Base-by-base conservation (phyloP, 2,888 invertebrate genomes). In the Phorcus lineatus region DNA sequence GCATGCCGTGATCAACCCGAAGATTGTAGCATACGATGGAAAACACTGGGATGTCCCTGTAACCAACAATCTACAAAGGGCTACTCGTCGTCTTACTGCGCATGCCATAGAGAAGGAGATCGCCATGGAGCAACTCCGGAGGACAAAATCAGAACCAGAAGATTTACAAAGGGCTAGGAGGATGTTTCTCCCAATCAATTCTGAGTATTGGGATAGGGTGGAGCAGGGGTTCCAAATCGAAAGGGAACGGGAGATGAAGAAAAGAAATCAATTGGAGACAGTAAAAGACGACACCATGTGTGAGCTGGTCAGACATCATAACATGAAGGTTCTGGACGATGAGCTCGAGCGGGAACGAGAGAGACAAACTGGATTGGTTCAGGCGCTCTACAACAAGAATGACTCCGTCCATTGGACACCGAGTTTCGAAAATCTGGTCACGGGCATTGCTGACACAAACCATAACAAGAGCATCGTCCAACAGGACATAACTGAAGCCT, bases 21-120 rank as follows among this genome's bases (percentile, higher is more conserved):
- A 47, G 53, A 40, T 24, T 17, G 55, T n/a, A 3, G 70, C 52
- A 13, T 83, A 83, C 40, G 52, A 55, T 2, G 83, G 83, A 0
- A 78, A 74, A 22, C 81, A 83, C 28, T 83, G 83, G 83, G 80
- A 83, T 47, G 70, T 82, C n/a, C 22, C 74, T 4, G 54, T n/a
- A 0, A 53, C 54, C 13, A 24, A 31, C 19, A 70, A 57, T 7
- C 47, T 83, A 9, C 77, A 74, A 13, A 75, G 79, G 52, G 57
- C 81, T 11, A 82, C 83, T 4, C 77, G 52, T 3, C 53, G 83
- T 28, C 36, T 83, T 19, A 81, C 83, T 17, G 36, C 67, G 1
- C 55, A 78, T 78, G 77, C 78, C 13, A 57, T 83, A 1, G 55
- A 78, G 36, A 78, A 52, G 81, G 74, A 76, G 22, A 22, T 75